Evolutionary conservation across 2,113 vertebrate species (phyloP).

Genomic region (Tragelaphus buxtoni): DNA sequence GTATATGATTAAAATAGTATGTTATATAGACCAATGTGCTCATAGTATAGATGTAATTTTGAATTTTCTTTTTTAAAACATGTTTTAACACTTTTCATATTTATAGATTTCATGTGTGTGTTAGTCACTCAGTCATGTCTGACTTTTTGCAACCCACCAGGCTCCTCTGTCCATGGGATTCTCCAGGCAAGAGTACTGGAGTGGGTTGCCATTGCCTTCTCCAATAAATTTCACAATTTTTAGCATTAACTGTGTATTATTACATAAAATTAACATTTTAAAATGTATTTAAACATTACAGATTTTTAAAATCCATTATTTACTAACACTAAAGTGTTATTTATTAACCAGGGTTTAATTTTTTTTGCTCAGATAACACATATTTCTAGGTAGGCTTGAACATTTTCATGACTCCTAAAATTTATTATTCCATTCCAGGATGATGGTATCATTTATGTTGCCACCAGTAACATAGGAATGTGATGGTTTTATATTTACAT

Average conservation of each 20-base stretch:
- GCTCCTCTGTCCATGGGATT: not conserved
- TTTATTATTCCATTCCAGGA: not conserved
- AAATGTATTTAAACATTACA: conserved; percentile 15
- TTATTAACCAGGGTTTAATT: not conserved
- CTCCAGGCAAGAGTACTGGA: not conserved
- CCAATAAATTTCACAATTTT: not conserved
- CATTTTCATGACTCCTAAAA: conserved; percentile 1
- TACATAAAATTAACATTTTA: not conserved
- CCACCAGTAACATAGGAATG: not conserved
- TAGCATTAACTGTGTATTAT: not conserved
- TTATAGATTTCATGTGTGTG: not conserved
- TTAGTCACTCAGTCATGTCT: not conserved
- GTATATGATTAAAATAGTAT: not conserved
- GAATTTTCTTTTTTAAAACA: not conserved
- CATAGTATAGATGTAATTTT: not conserved
- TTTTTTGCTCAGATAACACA: not conserved
- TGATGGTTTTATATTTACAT: not conserved
- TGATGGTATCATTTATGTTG: not conserved
- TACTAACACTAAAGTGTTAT: not conserved
- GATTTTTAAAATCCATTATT: not conserved
- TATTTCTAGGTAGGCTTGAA: not conserved
- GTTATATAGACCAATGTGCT: not conserved
- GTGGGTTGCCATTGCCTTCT: not conserved
- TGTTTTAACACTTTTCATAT: not conserved
- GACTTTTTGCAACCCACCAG: not conserved